A percentile compares a stretch with the other conserved stretches of the same genome.
phyloP scores from a whole-genome alignment of 2,888 invertebrate genomes.

The Arrhopalites spinosus region DNA sequence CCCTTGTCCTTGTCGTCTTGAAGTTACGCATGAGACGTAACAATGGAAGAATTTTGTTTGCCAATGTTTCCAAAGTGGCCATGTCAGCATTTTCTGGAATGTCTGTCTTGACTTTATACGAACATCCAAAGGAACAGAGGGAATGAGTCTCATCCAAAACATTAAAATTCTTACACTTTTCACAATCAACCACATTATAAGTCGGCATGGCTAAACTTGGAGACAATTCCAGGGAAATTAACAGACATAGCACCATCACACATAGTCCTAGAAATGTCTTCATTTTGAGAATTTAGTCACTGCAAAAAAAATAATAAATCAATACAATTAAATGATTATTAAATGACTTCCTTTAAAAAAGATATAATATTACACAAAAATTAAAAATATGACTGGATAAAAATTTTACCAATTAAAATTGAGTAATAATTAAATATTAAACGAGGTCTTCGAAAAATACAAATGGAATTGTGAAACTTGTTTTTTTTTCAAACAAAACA shows the following conservation, averaged over 20 bases:
- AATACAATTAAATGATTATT: background rate
- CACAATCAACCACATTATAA: background rate
- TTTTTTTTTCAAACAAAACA: too few relatives aligned
- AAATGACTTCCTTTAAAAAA: background rate
- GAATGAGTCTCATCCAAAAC: background rate
- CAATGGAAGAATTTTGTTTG: background rate
- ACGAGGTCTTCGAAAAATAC: too few relatives aligned
- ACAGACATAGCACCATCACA: background rate
- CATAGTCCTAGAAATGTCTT: too few relatives aligned
- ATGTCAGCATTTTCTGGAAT: background rate
- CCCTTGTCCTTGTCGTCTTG: background rate
- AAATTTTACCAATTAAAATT: too few relatives aligned
- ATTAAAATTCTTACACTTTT: background rate
- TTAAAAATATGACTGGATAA: too few relatives aligned
- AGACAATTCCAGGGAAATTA: background rate
- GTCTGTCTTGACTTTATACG: background rate
- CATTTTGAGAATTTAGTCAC: background rate
- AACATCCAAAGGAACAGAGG: background rate
- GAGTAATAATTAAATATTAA: too few relatives aligned
- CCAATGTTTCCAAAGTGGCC: background rate
- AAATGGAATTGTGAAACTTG: too few relatives aligned
- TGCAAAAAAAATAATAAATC: background rate
- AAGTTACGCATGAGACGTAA: background rate
- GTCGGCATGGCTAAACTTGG: background rate
- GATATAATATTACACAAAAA: background rate